Evolutionary conservation across 2,113 vertebrate genomes (phyloP).

Genomic region (Scopus umbretta): DNA sequence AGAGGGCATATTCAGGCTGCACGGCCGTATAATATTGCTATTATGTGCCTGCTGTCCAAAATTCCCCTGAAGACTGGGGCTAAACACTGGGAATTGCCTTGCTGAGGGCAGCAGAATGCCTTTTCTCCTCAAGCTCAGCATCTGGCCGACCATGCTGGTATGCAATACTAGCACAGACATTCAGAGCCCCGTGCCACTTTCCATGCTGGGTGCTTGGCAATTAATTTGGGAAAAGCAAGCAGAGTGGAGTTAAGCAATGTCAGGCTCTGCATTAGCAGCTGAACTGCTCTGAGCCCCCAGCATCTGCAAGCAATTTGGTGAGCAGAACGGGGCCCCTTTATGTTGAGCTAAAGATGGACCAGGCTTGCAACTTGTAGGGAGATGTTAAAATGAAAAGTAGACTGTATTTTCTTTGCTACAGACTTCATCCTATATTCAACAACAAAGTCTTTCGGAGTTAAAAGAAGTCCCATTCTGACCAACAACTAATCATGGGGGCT

Average conservation of each 20-base stretch:
- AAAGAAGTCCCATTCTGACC: background rate
- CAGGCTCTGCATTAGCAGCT: background rate
- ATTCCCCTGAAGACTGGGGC: background rate
- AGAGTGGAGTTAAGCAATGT: background rate
- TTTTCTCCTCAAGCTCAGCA: background rate
- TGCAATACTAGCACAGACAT: background rate
- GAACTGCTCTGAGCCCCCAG: background rate
- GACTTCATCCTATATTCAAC: background rate
- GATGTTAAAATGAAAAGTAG: background rate
- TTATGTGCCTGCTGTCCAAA: background rate
- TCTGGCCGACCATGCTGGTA: background rate
- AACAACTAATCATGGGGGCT: background rate
- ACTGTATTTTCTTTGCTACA: background rate
- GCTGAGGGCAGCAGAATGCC: background rate
- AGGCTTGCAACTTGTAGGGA: background rate
- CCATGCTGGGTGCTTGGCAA: background rate
- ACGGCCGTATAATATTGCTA: background rate
- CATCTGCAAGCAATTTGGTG: background rate
- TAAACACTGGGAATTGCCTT: background rate
- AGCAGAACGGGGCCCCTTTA: background rate
- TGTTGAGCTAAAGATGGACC: background rate
- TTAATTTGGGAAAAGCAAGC: background rate
- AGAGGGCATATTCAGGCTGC: background rate
- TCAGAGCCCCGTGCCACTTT: background rate
- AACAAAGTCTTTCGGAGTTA: background rate